These are phyloP conservation scores for Netta rufina DNA, from an alignment of 2,797 vertebrate genomes.

Conservation along the genomic window DNA sequence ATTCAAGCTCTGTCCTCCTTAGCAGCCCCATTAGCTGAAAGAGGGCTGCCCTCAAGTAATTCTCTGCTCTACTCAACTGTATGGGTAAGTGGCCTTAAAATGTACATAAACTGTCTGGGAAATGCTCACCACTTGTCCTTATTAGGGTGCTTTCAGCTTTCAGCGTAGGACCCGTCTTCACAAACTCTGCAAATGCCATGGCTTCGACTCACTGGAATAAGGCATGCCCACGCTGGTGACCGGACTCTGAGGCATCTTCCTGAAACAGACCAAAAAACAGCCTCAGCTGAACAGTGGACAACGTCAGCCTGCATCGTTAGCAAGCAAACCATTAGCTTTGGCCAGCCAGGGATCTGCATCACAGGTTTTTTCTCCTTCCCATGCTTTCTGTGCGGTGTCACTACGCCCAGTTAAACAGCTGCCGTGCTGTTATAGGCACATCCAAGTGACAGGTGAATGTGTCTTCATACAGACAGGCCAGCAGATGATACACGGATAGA, in stretches of 20 bases:
- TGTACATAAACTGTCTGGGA: neutral
- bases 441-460: accelerated
- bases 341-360: neutral
- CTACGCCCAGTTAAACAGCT: neutral
- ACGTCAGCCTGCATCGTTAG: accelerated
- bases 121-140: neutral
- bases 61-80: neutral
- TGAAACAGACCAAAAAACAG: neutral
- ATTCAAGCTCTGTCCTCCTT: neutral
- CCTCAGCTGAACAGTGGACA: neutral
- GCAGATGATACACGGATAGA: neutral
- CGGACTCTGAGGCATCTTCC: neutral
- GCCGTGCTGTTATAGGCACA: accelerated
- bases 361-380: no score
- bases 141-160: neutral
- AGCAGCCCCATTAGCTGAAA: neutral
- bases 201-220: no score
- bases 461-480: neutral
- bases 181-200: accelerated
- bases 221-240: neutral
- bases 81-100: neutral
- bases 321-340: neutral
- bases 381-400: neutral
- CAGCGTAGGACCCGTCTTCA: neutral
- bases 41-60: neutral